Percentiles rank a stretch among this genome's conserved stretches.
Conservation (phyloP, 2,797 vertebrate genomes). For the Ptychobarbus kaznakovi region DNA sequence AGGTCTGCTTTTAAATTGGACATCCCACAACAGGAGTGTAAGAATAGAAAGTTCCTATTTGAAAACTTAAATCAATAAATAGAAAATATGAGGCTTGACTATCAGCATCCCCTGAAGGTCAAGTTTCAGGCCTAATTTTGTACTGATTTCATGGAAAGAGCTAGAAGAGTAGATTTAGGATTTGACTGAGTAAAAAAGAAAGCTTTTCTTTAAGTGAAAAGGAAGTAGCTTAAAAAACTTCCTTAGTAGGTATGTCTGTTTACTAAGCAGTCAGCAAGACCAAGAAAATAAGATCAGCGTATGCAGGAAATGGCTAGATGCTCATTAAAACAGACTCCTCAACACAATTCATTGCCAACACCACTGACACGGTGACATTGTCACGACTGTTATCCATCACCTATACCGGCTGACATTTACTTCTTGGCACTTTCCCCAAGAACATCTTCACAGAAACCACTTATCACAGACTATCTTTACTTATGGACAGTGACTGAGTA, state of each 20-base stretch:
- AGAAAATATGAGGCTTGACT: background rate
- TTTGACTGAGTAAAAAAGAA: background rate
- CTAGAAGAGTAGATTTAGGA: background rate
- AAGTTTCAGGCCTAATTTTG: background rate
- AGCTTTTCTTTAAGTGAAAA: background rate
- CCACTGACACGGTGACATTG: slow-evolving; percentile 18
- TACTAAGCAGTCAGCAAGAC: slow-evolving; percentile 35
- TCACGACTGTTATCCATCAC: slow-evolving; percentile 41
- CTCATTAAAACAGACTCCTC: slow-evolving; percentile 31
- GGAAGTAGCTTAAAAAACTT: background rate
- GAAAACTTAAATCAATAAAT: background rate
- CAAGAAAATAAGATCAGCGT: slow-evolving; percentile 21
- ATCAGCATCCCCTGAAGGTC: background rate
- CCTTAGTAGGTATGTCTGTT: background rate
- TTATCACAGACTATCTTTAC: slow-evolving; percentile 22
- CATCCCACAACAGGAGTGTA: too few species aligned
- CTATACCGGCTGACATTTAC: slow-evolving; percentile 33
- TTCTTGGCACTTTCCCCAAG: slow-evolving; percentile 35
- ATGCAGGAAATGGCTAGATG: slow-evolving; percentile 3
- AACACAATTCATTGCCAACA: slow-evolving; percentile 34
- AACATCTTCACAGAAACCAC: slow-evolving; percentile 31
- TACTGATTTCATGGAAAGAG: background rate
- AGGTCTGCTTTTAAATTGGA: too few species aligned
- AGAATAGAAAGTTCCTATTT: background rate
- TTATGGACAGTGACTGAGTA: slow-evolving; percentile 38